These are phyloP conservation scores for Dendrophyllia cribrosa DNA, from an alignment of 64 coral and sea anemone genomes.

Conservation along the genomic window DNA sequence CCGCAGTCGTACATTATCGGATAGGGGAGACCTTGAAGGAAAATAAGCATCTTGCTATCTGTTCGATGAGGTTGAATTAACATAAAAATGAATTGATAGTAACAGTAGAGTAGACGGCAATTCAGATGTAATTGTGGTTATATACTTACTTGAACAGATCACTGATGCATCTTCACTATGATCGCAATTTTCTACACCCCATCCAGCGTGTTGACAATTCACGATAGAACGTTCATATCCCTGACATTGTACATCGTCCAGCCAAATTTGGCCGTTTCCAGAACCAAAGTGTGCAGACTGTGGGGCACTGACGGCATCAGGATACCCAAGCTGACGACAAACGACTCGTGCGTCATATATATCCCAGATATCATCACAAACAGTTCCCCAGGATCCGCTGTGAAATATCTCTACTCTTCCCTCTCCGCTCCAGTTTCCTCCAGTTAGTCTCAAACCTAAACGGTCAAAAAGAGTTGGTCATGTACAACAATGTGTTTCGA, in stretches of 20 bases:
- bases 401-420: background rate
- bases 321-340: background rate
- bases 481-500: too few relatives aligned
- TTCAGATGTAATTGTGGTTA: too few relatives aligned
- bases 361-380: background rate
- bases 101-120: too few relatives aligned
- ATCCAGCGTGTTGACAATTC: background rate
- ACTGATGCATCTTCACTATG: background rate
- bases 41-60: too few relatives aligned
- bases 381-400: background rate
- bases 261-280: background rate
- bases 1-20: too few relatives aligned
- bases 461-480: too few relatives aligned
- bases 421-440: background rate
- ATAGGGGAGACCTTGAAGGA: too few relatives aligned
- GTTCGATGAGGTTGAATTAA: too few relatives aligned
- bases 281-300: background rate
- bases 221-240: background rate
- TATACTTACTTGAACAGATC: background rate
- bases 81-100: too few relatives aligned
- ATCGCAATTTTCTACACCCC: background rate
- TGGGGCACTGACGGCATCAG: background rate
- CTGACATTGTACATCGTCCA: background rate
- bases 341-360: background rate
- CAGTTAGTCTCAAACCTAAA: background rate